These are phyloP conservation scores for Lypha dubia DNA, from an alignment of 2,888 invertebrate species.

Conservation along the genomic window DNA sequence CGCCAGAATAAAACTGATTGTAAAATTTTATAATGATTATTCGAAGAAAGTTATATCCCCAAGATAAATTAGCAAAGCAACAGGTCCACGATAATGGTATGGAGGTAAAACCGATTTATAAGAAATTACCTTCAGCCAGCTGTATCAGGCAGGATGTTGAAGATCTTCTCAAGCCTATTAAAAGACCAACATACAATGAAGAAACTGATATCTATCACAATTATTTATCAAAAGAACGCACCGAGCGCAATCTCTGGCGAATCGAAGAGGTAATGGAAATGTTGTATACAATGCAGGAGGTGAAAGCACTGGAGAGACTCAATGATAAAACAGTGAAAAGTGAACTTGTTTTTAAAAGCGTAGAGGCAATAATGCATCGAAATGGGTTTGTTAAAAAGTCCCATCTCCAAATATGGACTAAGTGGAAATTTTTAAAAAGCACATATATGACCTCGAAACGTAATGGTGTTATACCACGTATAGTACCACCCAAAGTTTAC, in stretches of 20 bases:
- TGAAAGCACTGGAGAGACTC: constrained; percentile 79
- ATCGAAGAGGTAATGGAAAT: constrained; percentile 81
- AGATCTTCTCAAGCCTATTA: constrained; percentile 77
- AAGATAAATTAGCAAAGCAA: constrained; percentile 42
- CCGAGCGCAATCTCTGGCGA: constrained; percentile 82
- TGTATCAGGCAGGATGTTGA: constrained; percentile 78
- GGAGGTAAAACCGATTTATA: constrained; percentile 62
- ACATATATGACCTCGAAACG: constrained; percentile 82
- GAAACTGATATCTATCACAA: constrained; percentile 34
- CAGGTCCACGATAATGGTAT: constrained; percentile 52
- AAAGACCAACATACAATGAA: constrained; percentile 34
- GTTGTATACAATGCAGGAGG: constrained; percentile 80
- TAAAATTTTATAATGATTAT: constrained; percentile 76
- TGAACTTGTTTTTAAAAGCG: constrained; percentile 80
- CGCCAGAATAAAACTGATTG: too few relatives aligned
- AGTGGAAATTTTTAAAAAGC: constrained; percentile 83
- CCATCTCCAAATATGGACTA: constrained; percentile 82
- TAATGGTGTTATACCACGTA: constrained; percentile 80
- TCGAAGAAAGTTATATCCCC: constrained; percentile 72
- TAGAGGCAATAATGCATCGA: constrained; percentile 80
- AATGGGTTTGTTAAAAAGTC: constrained; percentile 82
- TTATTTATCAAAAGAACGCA: constrained; percentile 72
- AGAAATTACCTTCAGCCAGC: constrained; percentile 74
- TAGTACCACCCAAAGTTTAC: constrained; percentile 79
- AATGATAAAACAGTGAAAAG: constrained; percentile 82